Conservation (phyloP, 2,113 vertebrate species). For the Odocoileus virginianus region DNA sequence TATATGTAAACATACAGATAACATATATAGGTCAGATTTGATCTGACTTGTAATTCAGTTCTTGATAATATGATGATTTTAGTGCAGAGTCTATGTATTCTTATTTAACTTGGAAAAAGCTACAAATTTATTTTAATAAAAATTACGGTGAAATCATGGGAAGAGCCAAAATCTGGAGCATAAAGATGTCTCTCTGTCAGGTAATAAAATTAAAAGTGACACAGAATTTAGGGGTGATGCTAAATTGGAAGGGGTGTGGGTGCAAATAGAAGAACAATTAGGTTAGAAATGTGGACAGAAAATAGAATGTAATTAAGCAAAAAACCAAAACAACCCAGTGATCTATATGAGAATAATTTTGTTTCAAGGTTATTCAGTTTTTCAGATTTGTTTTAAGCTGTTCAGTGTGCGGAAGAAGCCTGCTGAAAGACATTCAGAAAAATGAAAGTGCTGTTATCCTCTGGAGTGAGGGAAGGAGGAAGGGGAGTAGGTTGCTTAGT, state of each 20-base stretch:
- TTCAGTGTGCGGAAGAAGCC: neutral
- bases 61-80: neutral
- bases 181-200: neutral
- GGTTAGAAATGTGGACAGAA: neutral
- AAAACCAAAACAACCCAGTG: neutral
- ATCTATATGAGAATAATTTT: neutral
- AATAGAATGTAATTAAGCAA: neutral
- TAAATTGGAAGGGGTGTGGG: constrained; percentile 13
- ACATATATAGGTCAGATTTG: neutral
- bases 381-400: neutral
- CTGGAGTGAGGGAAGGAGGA: neutral
- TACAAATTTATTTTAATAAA: neutral
- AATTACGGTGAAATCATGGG: neutral
- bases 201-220: neutral
- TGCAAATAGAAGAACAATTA: neutral
- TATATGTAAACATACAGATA: neutral
- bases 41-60: neutral
- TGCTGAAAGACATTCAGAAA: neutral
- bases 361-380: neutral
- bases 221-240: neutral
- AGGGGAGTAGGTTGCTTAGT: neutral
- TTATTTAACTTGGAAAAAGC: neutral
- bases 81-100: neutral
- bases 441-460: neutral
- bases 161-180: neutral